phyloP scores from a whole-genome alignment of 2,797 vertebrate genomes.

The Sphaeramia orbicularis region DNA sequence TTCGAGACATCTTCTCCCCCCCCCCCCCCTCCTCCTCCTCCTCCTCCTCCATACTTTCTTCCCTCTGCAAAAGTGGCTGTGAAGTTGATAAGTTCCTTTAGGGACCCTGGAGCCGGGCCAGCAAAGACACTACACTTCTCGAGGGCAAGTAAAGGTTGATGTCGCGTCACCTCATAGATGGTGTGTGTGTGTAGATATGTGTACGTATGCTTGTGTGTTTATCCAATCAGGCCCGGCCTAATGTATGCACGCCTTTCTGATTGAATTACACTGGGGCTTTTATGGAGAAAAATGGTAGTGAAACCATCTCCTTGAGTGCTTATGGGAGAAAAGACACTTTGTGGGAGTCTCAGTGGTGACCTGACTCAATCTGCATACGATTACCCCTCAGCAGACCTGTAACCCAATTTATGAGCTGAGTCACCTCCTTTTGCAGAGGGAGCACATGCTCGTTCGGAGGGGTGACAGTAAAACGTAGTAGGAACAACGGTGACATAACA shows the following conservation, averaged over 20 bases:
- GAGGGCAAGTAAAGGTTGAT: constrained; percentile 69
- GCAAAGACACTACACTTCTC: constrained; percentile 48
- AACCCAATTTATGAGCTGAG: constrained; percentile 73
- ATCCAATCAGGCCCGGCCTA: constrained; percentile 43
- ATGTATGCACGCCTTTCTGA: constrained; percentile 55
- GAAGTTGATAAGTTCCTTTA: constrained; percentile 74
- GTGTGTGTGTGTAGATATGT: constrained; percentile 12
- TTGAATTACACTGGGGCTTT: constrained; percentile 66
- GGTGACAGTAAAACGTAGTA: constrained; percentile 48
- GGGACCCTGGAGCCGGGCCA: constrained; percentile 59
- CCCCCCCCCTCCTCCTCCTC: too few relatives aligned
- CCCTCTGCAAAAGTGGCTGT: constrained; percentile 56
- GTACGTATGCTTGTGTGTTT: constrained; percentile 44
- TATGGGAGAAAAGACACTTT: constrained; percentile 62
- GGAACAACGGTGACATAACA: constrained; percentile 43
- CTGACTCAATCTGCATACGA: constrained; percentile 76
- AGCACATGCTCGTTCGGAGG: constrained; percentile 24
- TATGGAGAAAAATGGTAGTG: constrained; percentile 64
- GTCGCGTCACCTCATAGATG: constrained; percentile 41
- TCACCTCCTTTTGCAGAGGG: constrained; percentile 54
- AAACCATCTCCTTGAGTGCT: constrained; percentile 57
- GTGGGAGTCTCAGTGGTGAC: constrained; percentile 62
- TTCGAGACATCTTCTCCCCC: constrained; percentile 50
- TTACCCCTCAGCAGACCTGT: constrained; percentile 74
- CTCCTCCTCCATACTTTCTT: not conserved